phyloP scores from a whole-genome alignment of 2,113 vertebrate genomes.

The Cinclus mexicanus region DNA sequence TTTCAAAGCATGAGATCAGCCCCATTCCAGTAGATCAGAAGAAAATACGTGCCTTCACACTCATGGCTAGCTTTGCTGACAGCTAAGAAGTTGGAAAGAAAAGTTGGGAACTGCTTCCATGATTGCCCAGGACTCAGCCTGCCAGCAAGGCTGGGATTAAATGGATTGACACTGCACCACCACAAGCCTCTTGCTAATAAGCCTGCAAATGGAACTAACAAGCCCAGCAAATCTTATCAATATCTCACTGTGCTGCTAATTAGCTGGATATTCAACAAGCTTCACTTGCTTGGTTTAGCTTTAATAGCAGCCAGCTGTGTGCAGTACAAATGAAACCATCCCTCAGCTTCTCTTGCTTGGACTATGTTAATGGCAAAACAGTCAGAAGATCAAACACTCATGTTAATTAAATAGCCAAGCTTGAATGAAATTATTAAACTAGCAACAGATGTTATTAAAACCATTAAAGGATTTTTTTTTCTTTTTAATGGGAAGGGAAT shows the following conservation, averaged over 20 bases:
- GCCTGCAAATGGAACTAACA: neutral
- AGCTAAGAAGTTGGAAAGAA: neutral
- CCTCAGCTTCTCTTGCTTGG: neutral
- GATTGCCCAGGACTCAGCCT: neutral
- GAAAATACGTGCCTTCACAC: neutral
- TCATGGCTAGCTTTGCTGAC: neutral
- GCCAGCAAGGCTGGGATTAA: neutral
- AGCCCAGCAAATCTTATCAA: slow-evolving; percentile 11
- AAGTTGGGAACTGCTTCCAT: neutral
- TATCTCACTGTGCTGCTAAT: slow-evolving; percentile 42
- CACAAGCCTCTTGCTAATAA: neutral
- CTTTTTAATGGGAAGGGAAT: neutral
- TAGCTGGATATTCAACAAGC: slow-evolving; percentile 35
- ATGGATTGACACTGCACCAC: neutral
- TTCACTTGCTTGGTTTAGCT: slow-evolving; percentile 2
- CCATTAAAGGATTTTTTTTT: neutral
- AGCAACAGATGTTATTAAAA: slow-evolving; percentile 15
- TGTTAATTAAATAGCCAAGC: slow-evolving; percentile 46
- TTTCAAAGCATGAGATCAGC: neutral
- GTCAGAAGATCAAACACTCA: slow-evolving; percentile 21
- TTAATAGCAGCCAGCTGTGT: slow-evolving; percentile 9
- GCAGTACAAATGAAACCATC: neutral
- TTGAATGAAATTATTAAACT: slow-evolving; percentile 21
- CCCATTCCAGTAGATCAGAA: neutral
- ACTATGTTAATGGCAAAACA: neutral